Percentiles rank a stretch among this genome's conserved stretches.
Evolutionary conservation across 2,888 invertebrate species (phyloP).

Genomic region (Muschampia plurimacula): DNA sequence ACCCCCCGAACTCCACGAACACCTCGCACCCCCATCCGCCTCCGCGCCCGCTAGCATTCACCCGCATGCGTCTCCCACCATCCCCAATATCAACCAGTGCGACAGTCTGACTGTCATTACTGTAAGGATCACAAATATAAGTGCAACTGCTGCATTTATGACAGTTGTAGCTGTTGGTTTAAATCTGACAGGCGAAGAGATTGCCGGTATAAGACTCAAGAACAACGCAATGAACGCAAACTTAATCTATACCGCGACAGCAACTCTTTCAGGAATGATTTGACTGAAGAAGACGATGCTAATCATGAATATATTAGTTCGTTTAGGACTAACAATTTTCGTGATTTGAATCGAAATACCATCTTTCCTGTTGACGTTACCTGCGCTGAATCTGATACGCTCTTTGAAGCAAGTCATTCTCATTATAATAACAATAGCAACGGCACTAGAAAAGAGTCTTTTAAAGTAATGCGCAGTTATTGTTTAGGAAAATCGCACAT

Average conservation of each 20-base stretch:
- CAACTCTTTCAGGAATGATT: not conserved
- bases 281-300: not conserved
- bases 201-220: not conserved
- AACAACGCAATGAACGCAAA: not conserved
- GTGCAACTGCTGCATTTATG: not conserved
- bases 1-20: slow-evolving; percentile 39
- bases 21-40: slow-evolving; percentile 38
- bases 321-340: not conserved
- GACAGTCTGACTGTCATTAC: not conserved
- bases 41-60: slow-evolving; percentile 27
- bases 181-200: not conserved
- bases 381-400: not conserved
- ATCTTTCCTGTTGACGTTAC: not conserved
- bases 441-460: not conserved
- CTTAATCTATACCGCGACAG: not conserved
- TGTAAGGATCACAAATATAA: not conserved
- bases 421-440: not conserved
- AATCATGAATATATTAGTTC: not conserved
- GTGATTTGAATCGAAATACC: not conserved
- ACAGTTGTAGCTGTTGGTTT: not conserved
- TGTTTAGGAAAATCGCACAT: not conserved
- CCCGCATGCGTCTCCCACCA: slow-evolving; percentile 9
- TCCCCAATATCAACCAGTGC: not conserved
- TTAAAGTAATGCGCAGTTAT: not conserved
- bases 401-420: not conserved